Base-by-base conservation (phyloP, 2,113 vertebrate genomes). In the Macaca fascicularis region DNA sequence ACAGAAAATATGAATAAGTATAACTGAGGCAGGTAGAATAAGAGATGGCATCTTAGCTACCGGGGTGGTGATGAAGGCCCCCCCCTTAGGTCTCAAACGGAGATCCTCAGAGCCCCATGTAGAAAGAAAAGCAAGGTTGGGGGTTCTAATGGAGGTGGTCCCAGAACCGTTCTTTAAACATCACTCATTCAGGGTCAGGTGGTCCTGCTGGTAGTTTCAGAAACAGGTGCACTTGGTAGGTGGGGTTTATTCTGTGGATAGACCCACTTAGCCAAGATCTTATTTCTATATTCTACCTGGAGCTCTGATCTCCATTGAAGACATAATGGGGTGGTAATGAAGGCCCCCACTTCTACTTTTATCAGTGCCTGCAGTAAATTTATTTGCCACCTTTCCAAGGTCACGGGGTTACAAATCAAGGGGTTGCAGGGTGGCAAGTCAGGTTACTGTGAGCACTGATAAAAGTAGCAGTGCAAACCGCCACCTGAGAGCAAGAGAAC, bases 161-260 rank as follows among this genome's bases (percentile, higher is more conserved):
- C 52, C 8, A 52, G 55, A 81, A 6, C 4, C 3, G 12, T 22
- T 57, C 76, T 70, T 6, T 67, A 70, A 57, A 50, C 11, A 64
- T 30, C 35, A 85, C 25, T 17, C 1, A 59, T 19, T 27, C 14
- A 3, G 27, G 32, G 38, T 20, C 20, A 8, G 30, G 4, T 30
- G 0, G 25, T 38, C 52, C 14, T 0, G 0, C 8, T 2, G 8
- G 35, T 9, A 0, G 20, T 40, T 75, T 32, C 55, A 61, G 76
- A 64, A 57, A 23, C 3, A 61, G 80, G 17, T 12, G 23, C 0
- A 6, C 2, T 12, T 17, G 22, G 19, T 6, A 1, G 7, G 7
- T 6, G 2, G 7, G 7, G n/a, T 35, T 2, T 27, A 23, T 45
- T 17, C 3, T 16, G 32, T 40, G 32, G 79, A 59, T 0, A 3